Percentiles rank a stretch among this genome's conserved stretches.
phyloP scores from a whole-genome alignment of 2,113 vertebrate species.

The Indicator maculatus region DNA sequence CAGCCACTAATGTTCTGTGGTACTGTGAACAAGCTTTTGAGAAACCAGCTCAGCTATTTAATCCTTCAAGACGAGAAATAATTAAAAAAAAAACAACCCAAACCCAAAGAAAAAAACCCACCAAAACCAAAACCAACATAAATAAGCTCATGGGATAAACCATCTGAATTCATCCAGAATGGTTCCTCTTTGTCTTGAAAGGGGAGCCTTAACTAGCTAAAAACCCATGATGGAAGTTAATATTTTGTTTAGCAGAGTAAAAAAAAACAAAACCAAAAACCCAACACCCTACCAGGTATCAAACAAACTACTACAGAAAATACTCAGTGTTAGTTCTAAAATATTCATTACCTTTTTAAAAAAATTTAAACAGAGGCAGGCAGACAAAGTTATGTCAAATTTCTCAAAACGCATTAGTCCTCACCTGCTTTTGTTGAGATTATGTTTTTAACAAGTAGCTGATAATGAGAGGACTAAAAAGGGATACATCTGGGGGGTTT shows the following conservation, averaged over 20 bases:
- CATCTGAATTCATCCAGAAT: not conserved
- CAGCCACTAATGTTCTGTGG: no score
- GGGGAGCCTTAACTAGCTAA: not conserved
- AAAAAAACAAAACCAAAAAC: no score
- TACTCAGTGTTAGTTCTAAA: not conserved
- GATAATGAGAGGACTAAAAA: not conserved
- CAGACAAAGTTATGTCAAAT: not conserved
- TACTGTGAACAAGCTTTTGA: not conserved
- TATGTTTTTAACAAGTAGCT: not conserved
- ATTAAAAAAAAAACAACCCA: not conserved
- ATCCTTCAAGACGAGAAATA: not conserved
- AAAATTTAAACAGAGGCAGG: not conserved
- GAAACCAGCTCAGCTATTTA: not conserved
- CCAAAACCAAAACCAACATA: not conserved
- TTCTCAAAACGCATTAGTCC: not conserved
- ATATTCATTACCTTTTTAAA: no score
- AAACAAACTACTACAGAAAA: not conserved
- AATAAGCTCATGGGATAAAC: not conserved
- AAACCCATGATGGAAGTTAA: not conserved
- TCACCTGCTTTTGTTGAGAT: not conserved
- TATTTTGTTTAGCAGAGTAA: not conserved
- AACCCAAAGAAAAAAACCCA: no score
- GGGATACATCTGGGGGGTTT: fast-evolving
- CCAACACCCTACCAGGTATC: not conserved
- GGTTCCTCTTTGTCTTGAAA: not conserved